Evolutionary conservation across 2,113 vertebrate species (phyloP).

Genomic region (Bettongia penicillata): DNA sequence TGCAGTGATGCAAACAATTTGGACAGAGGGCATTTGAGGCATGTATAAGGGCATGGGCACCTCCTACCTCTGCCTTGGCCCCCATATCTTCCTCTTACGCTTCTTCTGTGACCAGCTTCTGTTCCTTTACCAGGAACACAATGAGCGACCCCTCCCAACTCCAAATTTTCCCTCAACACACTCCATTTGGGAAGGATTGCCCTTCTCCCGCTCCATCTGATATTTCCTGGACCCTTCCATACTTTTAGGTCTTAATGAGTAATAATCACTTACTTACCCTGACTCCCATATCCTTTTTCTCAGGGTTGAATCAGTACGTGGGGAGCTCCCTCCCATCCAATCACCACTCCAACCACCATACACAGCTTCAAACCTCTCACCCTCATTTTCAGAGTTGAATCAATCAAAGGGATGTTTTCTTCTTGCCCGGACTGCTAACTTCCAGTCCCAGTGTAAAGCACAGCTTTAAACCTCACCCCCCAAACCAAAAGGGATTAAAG

Average conservation of each 20-base stretch:
- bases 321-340: slow-evolving; percentile 35
- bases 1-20: slow-evolving; percentile 88
- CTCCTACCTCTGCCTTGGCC: slow-evolving; percentile 91
- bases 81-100: slow-evolving; percentile 91
- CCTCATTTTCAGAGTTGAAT: slow-evolving; percentile 61
- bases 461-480: slow-evolving; percentile 59
- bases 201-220: neutral
- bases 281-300: slow-evolving; percentile 37
- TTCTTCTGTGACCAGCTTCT: slow-evolving; percentile 92
- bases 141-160: slow-evolving; percentile 44
- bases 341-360: slow-evolving; percentile 3
- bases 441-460: slow-evolving; percentile 34
- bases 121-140: slow-evolving; percentile 68
- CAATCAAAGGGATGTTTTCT: slow-evolving; percentile 47
- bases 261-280: slow-evolving; percentile 20
- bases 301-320: slow-evolving; percentile 63
- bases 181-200: neutral
- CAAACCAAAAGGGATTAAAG: slow-evolving; percentile 61
- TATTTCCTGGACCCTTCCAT: slow-evolving; percentile 38
- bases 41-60: slow-evolving; percentile 94
- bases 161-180: too few relatives aligned
- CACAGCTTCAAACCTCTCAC: neutral
- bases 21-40: slow-evolving; percentile 87
- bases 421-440: slow-evolving; percentile 23
- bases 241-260: slow-evolving; percentile 15